Conservation (phyloP, 2,888 invertebrate genomes). For the Philonicus albiceps region DNA sequence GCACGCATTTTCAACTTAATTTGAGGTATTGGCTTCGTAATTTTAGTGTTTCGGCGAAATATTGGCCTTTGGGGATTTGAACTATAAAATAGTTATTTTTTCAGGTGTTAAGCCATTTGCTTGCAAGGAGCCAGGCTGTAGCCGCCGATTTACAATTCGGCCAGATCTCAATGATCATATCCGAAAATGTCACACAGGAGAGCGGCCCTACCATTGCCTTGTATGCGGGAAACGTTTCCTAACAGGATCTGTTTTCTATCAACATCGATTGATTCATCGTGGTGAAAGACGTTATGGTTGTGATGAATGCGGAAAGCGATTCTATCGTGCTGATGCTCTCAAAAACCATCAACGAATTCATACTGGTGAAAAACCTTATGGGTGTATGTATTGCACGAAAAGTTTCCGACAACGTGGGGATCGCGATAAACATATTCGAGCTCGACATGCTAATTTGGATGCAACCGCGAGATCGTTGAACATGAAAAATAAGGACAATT, state of each 20-base stretch:
- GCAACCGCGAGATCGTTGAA: constrained; percentile 52
- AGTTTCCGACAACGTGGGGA: constrained; percentile 68
- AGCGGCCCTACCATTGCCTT: constrained; percentile 69
- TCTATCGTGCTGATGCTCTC: constrained; percentile 71
- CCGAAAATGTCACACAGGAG: constrained; percentile 71
- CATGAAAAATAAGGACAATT: not conserved
- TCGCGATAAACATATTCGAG: constrained; percentile 67
- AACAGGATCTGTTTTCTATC: constrained; percentile 71
- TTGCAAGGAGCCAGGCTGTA: constrained; percentile 69
- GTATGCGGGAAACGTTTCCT: constrained; percentile 70
- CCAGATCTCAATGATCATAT: constrained; percentile 72
- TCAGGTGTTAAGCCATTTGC: constrained; percentile 71
- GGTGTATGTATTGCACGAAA: constrained; percentile 65
- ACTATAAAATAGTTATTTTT: constrained; percentile 23
- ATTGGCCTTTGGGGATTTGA: not conserved
- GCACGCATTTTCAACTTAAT: too few relatives aligned
- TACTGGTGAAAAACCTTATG: constrained; percentile 68
- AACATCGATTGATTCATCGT: constrained; percentile 70
- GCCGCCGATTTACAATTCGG: constrained; percentile 70
- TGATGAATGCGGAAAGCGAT: constrained; percentile 70
- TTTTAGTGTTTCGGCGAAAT: not conserved
- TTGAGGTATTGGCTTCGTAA: too few relatives aligned
- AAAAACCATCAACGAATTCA: constrained; percentile 72
- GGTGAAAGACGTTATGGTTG: constrained; percentile 72
- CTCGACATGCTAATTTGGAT: constrained; percentile 64